A percentile compares a stretch with the other conserved stretches of the same genome.
Evolutionary conservation across 2,113 vertebrate genomes (phyloP).

Genomic region (Alexandromys fortis): DNA sequence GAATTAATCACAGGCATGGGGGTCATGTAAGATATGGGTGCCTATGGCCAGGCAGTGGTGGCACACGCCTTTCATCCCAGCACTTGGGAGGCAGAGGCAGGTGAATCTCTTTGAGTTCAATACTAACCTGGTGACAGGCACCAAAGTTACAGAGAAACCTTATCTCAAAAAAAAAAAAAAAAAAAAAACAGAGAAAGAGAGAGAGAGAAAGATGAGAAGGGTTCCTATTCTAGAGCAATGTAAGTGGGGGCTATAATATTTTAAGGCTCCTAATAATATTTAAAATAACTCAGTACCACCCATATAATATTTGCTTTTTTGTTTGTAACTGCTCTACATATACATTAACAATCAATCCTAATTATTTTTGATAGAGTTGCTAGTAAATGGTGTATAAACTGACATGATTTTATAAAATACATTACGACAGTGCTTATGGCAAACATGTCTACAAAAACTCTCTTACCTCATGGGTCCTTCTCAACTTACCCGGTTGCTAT

Average conservation of each 20-base stretch:
- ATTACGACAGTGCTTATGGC: neutral
- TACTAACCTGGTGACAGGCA: too few relatives aligned
- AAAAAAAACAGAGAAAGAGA: too few relatives aligned
- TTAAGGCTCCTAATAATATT: neutral
- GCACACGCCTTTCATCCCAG: too few relatives aligned
- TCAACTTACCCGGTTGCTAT: neutral
- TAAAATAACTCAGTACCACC: neutral
- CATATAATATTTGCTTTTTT: neutral
- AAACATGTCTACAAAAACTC: neutral
- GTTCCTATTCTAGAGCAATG: too few relatives aligned
- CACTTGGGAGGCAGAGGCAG: too few relatives aligned
- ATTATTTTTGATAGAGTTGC: neutral
- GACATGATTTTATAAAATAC: neutral
- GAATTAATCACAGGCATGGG: neutral
- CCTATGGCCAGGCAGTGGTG: too few relatives aligned
- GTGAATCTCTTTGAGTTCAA: too few relatives aligned
- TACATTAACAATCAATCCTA: neutral
- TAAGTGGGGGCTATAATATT: neutral
- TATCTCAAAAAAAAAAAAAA: too few relatives aligned
- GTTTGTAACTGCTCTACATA: neutral
- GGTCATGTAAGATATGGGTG: neutral
- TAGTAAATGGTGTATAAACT: neutral
- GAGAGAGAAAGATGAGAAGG: too few relatives aligned
- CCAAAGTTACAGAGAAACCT: too few relatives aligned
- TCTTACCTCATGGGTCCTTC: neutral